Evolutionary conservation across 2,113 vertebrate species (phyloP).

Genomic region (Amblyornis subalaris): DNA sequence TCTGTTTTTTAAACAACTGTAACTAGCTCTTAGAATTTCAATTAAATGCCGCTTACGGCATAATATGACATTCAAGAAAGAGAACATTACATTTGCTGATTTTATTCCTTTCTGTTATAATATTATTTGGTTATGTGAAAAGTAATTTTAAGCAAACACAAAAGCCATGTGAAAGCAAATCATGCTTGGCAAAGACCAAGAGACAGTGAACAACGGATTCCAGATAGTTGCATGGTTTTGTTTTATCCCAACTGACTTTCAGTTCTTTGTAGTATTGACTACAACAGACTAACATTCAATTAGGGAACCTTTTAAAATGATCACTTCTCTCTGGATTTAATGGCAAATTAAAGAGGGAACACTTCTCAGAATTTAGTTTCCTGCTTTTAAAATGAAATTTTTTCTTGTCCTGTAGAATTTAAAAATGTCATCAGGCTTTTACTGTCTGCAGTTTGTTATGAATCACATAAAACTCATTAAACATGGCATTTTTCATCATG

Average conservation of each 20-base stretch:
- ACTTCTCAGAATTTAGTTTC: slow-evolving; percentile 1
- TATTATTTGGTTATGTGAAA: background rate
- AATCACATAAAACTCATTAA: slow-evolving; percentile 25
- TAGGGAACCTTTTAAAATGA: background rate
- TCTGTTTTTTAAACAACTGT: background rate
- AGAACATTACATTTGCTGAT: background rate
- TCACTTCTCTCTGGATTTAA: background rate
- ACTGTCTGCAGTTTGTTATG: background rate
- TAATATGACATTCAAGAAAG: background rate
- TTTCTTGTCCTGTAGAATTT: background rate
- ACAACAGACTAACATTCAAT: background rate
- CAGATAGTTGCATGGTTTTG: background rate
- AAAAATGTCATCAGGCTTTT: background rate
- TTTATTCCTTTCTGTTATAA: background rate
- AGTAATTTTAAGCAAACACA: background rate
- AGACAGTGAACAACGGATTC: background rate
- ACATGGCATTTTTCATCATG: slow-evolving; percentile 10
- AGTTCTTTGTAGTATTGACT: background rate
- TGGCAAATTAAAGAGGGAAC: background rate
- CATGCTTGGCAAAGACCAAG: background rate
- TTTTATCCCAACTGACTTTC: background rate
- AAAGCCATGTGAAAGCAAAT: background rate
- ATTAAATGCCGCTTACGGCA: background rate
- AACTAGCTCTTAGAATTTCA: background rate
- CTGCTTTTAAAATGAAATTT: background rate